Evolutionary conservation across 2,113 vertebrate genomes (phyloP).

Genomic region (Hemiscyllium ocellatum): DNA sequence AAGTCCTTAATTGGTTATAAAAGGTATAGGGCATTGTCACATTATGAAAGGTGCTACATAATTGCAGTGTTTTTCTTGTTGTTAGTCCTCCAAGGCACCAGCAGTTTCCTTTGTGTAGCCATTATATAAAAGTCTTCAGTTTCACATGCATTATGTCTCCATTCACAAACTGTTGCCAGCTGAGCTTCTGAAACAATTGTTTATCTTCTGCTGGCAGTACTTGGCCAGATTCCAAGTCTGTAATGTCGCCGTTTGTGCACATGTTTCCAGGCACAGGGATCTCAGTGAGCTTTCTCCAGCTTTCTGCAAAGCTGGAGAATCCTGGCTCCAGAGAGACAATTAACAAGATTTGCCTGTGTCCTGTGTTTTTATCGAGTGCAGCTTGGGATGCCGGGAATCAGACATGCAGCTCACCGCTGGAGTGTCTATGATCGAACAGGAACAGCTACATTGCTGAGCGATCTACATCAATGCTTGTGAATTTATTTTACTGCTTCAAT

Average conservation of each 20-base stretch:
- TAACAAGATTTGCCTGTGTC: background rate
- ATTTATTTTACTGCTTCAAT: background rate
- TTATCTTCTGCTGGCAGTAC: background rate
- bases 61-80: background rate
- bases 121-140: background rate
- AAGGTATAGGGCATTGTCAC: background rate
- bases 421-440: background rate
- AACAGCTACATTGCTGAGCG: background rate
- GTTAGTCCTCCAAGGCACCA: background rate
- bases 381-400: background rate
- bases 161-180: background rate
- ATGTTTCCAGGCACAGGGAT: background rate
- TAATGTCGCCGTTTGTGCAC: background rate
- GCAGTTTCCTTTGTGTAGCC: background rate
- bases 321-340: background rate
- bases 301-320: background rate
- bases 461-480: background rate
- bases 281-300: background rate
- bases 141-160: background rate
- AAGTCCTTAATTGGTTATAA: background rate
- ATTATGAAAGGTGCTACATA: background rate
- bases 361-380: background rate
- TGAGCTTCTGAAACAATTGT: background rate
- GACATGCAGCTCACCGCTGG: background rate
- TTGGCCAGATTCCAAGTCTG: background rate